Evolutionary conservation across 1,140 invertebrate species (phyloP).

Genomic region (Pogonomyrmex barbatus): DNA sequence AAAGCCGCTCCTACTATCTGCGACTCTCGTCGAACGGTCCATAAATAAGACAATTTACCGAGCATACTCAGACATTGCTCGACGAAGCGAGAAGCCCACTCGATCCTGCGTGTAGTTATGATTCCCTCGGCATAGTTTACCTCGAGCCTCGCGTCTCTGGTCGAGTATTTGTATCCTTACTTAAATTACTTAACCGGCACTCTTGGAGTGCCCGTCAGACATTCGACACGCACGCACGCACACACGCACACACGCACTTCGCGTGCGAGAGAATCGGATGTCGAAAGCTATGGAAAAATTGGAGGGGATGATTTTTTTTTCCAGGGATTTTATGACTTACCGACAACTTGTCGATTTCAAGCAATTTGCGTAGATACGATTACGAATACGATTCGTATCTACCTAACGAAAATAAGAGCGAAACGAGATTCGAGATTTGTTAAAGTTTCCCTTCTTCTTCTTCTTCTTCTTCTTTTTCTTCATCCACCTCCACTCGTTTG

Average conservation of each 20-base stretch:
- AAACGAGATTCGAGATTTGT: not conserved
- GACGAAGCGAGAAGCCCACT: slow-evolving; percentile 50
- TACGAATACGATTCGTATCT: no score
- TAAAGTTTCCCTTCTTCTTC: not conserved
- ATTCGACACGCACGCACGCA: slow-evolving; percentile 34
- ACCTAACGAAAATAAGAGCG: not conserved
- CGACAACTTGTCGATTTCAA: not conserved
- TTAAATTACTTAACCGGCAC: slow-evolving; percentile 60
- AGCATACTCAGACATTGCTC: slow-evolving; percentile 53
- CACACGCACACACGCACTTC: not conserved
- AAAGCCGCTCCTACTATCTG: slow-evolving; percentile 50
- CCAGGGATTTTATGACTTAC: not conserved
- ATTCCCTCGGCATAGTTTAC: slow-evolving; percentile 40
- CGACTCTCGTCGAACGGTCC: slow-evolving; percentile 16
- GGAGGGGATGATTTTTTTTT: not conserved
- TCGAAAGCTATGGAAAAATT: slow-evolving; percentile 27
- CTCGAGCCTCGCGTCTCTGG: slow-evolving; percentile 27
- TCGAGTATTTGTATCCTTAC: slow-evolving; percentile 58
- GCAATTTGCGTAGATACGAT: not conserved
- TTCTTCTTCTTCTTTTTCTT: not conserved
- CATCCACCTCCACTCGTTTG: not conserved
- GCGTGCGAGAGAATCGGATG: slow-evolving; percentile 43
- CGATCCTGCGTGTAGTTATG: slow-evolving; percentile 45
- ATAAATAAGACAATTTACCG: slow-evolving; percentile 62
- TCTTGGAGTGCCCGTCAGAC: slow-evolving; percentile 3